phyloP scores from a whole-genome alignment of 1,140 invertebrate genomes.

The Maconellicoccus hirsutus region DNA sequence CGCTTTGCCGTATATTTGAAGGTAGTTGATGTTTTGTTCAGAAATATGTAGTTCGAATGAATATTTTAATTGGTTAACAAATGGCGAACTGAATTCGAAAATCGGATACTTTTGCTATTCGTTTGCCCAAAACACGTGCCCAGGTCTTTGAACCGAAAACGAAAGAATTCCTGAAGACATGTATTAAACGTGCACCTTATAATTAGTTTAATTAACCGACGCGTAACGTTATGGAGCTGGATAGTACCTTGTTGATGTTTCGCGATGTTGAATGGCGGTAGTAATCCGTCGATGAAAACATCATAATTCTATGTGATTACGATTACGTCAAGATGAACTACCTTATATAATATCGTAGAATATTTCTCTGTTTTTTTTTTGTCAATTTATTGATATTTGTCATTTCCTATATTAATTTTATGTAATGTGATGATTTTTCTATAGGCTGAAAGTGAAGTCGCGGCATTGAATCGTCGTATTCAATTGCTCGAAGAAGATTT shows the following conservation, averaged over 20 bases:
- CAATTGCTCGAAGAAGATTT: slow-evolving; percentile 97
- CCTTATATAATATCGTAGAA: not conserved
- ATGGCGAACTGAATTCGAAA: no score
- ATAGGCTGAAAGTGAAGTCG: slow-evolving; percentile 96
- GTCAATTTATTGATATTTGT: not conserved
- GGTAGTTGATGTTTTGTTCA: not conserved
- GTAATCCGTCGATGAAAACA: no score
- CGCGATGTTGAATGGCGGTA: not conserved
- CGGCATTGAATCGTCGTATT: slow-evolving; percentile 94
- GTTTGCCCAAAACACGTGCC: not conserved
- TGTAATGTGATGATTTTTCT: slow-evolving; percentile 33
- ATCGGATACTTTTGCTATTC: not conserved
- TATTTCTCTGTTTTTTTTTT: not conserved
- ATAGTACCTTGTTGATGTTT: not conserved
- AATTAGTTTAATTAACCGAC: not conserved
- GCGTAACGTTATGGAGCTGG: not conserved
- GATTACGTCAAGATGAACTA: no score
- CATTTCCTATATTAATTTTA: not conserved
- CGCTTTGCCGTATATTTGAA: not conserved
- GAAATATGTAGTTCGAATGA: not conserved
- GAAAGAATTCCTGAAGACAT: no score
- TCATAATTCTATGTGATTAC: no score
- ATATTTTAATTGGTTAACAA: not conserved
- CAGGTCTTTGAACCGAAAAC: not conserved
- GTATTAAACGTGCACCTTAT: not conserved